Evolutionary conservation across 2,888 invertebrate species (phyloP).

Genomic region (Carterocephalus palaemon): DNA sequence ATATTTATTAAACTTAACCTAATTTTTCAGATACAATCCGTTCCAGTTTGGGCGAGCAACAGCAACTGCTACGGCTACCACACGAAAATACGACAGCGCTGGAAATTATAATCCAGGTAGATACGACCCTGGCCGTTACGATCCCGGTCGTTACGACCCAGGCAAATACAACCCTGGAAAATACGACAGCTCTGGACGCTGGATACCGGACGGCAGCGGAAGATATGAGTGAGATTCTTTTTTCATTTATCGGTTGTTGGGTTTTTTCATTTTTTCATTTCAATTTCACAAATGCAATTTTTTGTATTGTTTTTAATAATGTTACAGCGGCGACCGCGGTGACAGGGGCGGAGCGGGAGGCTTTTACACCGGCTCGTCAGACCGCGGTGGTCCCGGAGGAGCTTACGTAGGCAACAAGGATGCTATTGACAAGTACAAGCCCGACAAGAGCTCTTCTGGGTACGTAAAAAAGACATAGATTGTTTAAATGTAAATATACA

Average conservation of each 20-base stretch:
- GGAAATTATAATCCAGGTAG: slow-evolving; percentile 32
- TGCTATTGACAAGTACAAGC: slow-evolving; percentile 27
- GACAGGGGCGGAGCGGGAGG: slow-evolving; percentile 44
- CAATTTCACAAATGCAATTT: neutral
- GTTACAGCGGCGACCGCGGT: slow-evolving; percentile 33
- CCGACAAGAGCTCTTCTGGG: slow-evolving; percentile 26
- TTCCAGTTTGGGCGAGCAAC: slow-evolving; percentile 35
- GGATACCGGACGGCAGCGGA: slow-evolving; percentile 34
- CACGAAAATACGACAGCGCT: slow-evolving; percentile 35
- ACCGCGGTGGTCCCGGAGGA: slow-evolving; percentile 30
- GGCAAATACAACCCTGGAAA: slow-evolving; percentile 31
- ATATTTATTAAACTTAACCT: neutral
- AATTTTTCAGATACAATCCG: slow-evolving; percentile 36
- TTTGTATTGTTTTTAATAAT: neutral
- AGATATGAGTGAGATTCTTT: slow-evolving; percentile 33
- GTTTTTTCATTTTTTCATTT: neutral
- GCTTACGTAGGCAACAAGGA: slow-evolving; percentile 32
- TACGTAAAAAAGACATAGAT: slow-evolving; percentile 10
- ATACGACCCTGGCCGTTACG: slow-evolving; percentile 32
- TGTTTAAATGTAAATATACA: neutral
- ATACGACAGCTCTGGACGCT: slow-evolving; percentile 34
- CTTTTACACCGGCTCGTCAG: slow-evolving; percentile 38
- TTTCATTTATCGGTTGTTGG: neutral
- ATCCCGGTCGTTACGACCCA: slow-evolving; percentile 31
- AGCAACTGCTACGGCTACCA: slow-evolving; percentile 31